Base-by-base conservation (phyloP, 1,140 invertebrate species). In the Phenacoccus solenopsis region DNA sequence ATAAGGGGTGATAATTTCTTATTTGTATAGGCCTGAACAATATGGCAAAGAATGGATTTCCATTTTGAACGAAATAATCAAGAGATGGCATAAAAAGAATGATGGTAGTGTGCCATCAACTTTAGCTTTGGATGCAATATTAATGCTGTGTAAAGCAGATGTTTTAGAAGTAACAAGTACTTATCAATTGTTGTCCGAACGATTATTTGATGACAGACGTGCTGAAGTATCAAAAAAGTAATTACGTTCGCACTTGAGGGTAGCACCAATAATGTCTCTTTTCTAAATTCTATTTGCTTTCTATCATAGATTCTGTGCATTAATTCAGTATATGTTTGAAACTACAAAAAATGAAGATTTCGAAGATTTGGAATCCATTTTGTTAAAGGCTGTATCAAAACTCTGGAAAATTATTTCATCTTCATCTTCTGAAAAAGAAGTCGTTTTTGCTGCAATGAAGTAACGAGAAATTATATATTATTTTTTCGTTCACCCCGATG, bases 41-140 rank as follows among this genome's bases (percentile, higher is more conserved):
- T n/a, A n/a, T n/a, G 38, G 38, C 38, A n/a, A 49, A 49, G 38
- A 49, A 49, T 49, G 38, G 38, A n/a, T 49, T 49, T 49, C 38
- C 16, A 16, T 49, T 16, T 49, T 49, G 16, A 49, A 49, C 16
- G 38, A 49, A 49, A 49, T 49, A 9, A 49, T 49, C 20, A 49
- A 49, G 20, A 49, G 38, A 49, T 49, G 38, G 38, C 38, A 49
- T 16, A 49, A 49, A 49, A 49, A 49, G 20, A 4, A 49, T 16
- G 38, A 49, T 2, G 38, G 38, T n/a, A 49, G 38, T 49, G 12
- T 49, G 13, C 38, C 38, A 16, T 49, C 38, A n/a, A n/a, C 38
- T 49, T 49, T 49, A 49, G 38, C 38, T 49, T n/a, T 49, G 20
- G 38, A 49, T 9, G 38, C 38, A n/a, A 49, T 49, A 16, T 16